phyloP scores from a whole-genome alignment of 2,888 invertebrate genomes.

The Drosophila infuscata region DNA sequence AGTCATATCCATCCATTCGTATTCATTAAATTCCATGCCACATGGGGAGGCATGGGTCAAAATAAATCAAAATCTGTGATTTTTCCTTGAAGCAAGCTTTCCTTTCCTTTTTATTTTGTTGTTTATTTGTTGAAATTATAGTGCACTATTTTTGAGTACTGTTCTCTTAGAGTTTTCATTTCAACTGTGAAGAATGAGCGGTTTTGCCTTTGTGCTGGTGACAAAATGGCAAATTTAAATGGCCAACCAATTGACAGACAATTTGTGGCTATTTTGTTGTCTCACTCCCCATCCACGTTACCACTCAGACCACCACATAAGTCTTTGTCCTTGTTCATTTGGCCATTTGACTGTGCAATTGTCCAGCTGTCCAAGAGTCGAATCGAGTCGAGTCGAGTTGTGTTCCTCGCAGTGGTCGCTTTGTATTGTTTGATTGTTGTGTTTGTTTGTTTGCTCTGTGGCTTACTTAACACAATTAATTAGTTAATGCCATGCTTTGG shows the following conservation, averaged over 20 bases:
- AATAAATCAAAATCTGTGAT: neutral
- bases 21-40: neutral
- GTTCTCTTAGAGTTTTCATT: neutral
- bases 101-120: too few relatives aligned
- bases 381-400: constrained; percentile 21
- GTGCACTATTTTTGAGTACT: neutral
- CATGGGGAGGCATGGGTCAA: neutral
- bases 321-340: constrained; percentile 32
- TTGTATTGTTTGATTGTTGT: constrained; percentile 29
- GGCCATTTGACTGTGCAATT: constrained; percentile 10
- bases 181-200: neutral
- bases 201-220: constrained; percentile 5
- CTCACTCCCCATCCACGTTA: neutral
- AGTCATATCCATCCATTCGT: neutral
- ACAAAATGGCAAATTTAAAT: constrained; percentile 55
- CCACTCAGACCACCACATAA: neutral
- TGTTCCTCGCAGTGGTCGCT: constrained; percentile 6
- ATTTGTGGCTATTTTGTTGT: constrained; percentile 37
- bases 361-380: constrained; percentile 9
- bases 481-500: constrained; percentile 76
- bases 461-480: constrained; percentile 76
- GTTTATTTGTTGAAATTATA: neutral
- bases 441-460: constrained; percentile 53
- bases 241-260: constrained; percentile 55
- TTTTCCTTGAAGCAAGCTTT: neutral